A percentile compares a stretch with the other conserved stretches of the same genome.
Evolutionary conservation across 2,797 vertebrate species (phyloP).

Genomic region (Bufotes viridis): DNA sequence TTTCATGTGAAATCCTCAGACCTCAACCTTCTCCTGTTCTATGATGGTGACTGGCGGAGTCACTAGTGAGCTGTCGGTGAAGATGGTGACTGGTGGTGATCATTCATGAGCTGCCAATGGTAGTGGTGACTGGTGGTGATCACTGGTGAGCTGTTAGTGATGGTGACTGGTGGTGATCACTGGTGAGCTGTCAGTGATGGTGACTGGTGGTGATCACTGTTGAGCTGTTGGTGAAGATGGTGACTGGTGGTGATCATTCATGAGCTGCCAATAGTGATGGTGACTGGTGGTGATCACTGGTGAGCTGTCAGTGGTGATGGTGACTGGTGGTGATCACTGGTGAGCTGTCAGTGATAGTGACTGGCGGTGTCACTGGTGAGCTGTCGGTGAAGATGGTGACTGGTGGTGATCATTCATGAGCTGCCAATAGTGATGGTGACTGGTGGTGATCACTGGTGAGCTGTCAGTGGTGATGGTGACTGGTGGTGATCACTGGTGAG

Average conservation of each 20-base stretch:
- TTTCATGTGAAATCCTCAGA: background rate
- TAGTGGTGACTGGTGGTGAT: background rate
- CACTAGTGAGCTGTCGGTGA: background rate
- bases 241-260: background rate
- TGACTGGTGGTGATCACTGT: background rate
- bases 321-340: too few relatives aligned
- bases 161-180: background rate
- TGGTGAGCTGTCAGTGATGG: background rate
- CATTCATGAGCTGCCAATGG: background rate
- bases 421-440: too few relatives aligned
- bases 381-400: too few relatives aligned
- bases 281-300: background rate
- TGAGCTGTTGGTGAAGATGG: background rate
- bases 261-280: background rate
- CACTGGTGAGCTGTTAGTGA: background rate
- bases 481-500: too few relatives aligned
- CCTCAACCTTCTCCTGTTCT: slow-evolving; percentile 40
- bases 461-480: too few relatives aligned
- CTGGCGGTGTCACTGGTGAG: too few relatives aligned
- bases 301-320: too few relatives aligned
- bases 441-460: too few relatives aligned
- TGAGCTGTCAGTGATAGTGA: too few relatives aligned
- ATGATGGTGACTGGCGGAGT: background rate
- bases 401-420: too few relatives aligned
- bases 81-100: background rate